phyloP scores from a whole-genome alignment of 2,888 invertebrate species.

The Brachyopa scutellaris region DNA sequence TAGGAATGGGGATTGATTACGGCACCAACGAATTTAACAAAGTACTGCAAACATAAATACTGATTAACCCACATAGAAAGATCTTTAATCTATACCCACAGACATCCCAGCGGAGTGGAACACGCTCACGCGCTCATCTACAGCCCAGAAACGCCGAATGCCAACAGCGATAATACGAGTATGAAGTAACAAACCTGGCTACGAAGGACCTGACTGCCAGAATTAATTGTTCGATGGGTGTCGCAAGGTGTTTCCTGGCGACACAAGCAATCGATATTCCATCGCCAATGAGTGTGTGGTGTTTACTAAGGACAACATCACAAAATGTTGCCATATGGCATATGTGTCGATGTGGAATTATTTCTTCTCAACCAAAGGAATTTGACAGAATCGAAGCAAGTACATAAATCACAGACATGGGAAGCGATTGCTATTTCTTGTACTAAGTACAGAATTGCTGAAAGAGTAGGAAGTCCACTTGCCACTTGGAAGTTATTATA shows the following conservation, averaged over 20 bases:
- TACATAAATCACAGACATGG: too few relatives aligned
- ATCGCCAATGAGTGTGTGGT: background rate
- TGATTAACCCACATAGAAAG: constrained; percentile 42
- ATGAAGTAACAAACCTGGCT: constrained; percentile 12
- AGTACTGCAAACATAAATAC: constrained; percentile 40
- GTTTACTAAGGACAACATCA: background rate
- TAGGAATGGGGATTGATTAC: constrained; percentile 37
- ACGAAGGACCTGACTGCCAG: constrained; percentile 8
- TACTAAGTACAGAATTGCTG: too few relatives aligned
- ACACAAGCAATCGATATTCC: constrained; percentile 24
- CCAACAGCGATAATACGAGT: constrained; percentile 33
- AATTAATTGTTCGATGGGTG: constrained; percentile 11
- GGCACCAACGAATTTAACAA: constrained; percentile 20
- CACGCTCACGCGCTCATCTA: constrained; percentile 14
- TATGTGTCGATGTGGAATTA: background rate
- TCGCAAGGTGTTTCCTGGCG: constrained; percentile 12
- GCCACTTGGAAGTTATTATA: too few relatives aligned
- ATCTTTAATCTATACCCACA: constrained; percentile 6
- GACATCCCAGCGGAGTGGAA: background rate
- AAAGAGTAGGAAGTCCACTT: too few relatives aligned
- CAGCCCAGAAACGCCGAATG: constrained; percentile 11
- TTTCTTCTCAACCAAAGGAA: background rate
- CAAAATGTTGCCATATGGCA: background rate
- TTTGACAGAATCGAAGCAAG: background rate
- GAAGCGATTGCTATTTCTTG: too few relatives aligned